A percentile compares a stretch with the other conserved stretches of the same genome.
Conservation (phyloP, 2,113 vertebrate species). For the Seriola aureovittata region DNA sequence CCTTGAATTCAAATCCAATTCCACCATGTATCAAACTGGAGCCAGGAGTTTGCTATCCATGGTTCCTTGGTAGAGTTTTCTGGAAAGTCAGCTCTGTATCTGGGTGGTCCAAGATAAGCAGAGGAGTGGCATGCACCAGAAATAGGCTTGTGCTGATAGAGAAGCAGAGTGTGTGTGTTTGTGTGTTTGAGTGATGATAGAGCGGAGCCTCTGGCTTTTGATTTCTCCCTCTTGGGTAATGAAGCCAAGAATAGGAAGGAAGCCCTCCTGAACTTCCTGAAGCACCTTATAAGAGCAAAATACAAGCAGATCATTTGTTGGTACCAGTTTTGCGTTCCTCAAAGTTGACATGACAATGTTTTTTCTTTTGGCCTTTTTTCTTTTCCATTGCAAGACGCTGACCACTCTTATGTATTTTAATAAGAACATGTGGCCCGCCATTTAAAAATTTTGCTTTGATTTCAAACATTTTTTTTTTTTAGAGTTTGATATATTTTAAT, state of each 20-base stretch:
- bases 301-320: background rate
- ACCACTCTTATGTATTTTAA: no score
- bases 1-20: background rate
- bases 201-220: slow-evolving; percentile 19
- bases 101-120: slow-evolving; percentile 52
- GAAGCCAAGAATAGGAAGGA: slow-evolving; percentile 51
- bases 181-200: slow-evolving; percentile 36
- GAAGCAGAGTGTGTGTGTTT: slow-evolving; percentile 16
- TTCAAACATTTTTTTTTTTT: no score
- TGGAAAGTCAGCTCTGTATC: slow-evolving; percentile 23
- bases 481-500: no score
- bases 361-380: no score
- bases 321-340: background rate
- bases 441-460: no score
- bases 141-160: slow-evolving; percentile 62
- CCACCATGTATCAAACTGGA: background rate
- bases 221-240: slow-evolving; percentile 40
- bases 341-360: background rate
- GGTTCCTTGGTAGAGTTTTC: background rate
- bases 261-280: background rate
- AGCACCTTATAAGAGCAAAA: slow-evolving; percentile 28
- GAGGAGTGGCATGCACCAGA: slow-evolving; percentile 43
- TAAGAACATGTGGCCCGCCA: no score
- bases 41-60: background rate
- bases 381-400: no score